These are phyloP conservation scores for Desoria tigrina DNA, from an alignment of 2,888 invertebrate genomes.

Conservation along the genomic window DNA sequence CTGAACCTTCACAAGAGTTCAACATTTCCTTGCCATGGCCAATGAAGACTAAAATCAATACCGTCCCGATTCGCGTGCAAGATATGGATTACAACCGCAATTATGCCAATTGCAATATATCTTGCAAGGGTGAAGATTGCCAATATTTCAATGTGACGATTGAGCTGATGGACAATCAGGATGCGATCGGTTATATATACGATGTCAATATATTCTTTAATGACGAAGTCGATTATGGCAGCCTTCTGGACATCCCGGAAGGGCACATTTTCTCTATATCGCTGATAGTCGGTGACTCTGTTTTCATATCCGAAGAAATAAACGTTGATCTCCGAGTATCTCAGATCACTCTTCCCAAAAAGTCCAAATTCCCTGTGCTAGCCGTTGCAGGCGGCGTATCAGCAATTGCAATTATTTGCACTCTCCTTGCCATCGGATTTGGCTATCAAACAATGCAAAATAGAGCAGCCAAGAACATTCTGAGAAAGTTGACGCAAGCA, in stretches of 20 bases:
- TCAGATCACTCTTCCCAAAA: neutral
- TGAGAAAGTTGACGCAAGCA: slow-evolving; percentile 37
- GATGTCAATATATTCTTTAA: slow-evolving; percentile 1
- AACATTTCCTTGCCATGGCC: slow-evolving; percentile 8
- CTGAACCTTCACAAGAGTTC: neutral
- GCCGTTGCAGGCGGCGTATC: slow-evolving; percentile 6
- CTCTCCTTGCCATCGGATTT: neutral
- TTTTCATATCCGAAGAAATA: neutral
- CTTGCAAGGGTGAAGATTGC: slow-evolving; percentile 20
- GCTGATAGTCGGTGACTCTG: slow-evolving; percentile 20
- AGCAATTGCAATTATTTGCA: neutral
- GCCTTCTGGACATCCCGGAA: neutral
- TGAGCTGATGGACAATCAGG: neutral
- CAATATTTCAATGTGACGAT: slow-evolving; percentile 16
- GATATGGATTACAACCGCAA: slow-evolving; percentile 36
- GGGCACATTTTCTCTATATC: neutral
- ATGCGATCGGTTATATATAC: slow-evolving; percentile 18
- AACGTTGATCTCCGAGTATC: slow-evolving; percentile 5
- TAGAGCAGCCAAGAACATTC: slow-evolving; percentile 26
- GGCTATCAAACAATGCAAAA: slow-evolving; percentile 21
- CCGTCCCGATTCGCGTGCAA: slow-evolving; percentile 15
- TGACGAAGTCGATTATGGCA: neutral
- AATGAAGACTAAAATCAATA: neutral
- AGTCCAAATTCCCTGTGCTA: slow-evolving; percentile 1
- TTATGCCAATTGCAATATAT: slow-evolving; percentile 18